Percentiles rank a stretch among this genome's conserved stretches.
Conservation (phyloP, 2,113 vertebrate genomes). For the Struthidea cinerea region DNA sequence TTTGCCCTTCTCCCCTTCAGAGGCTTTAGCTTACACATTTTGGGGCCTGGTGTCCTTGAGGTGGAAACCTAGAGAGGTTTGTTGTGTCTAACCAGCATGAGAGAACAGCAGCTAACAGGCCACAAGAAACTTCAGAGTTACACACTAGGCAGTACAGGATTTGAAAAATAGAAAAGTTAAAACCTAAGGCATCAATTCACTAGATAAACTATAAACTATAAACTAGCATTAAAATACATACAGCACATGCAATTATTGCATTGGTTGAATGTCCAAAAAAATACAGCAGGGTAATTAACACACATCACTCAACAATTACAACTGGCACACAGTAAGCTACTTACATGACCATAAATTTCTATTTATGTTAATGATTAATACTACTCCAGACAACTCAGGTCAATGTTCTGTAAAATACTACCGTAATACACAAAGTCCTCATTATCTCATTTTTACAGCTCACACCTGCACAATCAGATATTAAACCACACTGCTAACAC, state of each 20-base stretch:
- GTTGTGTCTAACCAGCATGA: no score
- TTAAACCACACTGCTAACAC: neutral
- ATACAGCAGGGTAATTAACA: neutral
- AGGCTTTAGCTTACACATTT: no score
- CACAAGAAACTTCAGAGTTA: no score
- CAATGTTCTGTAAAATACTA: neutral
- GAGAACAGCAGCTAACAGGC: no score
- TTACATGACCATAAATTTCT: neutral
- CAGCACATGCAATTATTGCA: neutral
- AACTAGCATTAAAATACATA: neutral
- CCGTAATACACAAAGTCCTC: neutral
- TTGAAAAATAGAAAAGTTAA: no score
- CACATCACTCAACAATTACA: neutral
- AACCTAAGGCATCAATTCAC: neutral
- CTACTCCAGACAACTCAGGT: neutral
- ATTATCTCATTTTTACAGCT: neutral
- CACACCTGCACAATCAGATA: neutral
- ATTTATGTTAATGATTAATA: neutral
- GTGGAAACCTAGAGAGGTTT: no score
- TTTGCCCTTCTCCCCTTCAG: no score
- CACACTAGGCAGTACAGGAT: no score
- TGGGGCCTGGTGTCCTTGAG: no score
- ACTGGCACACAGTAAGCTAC: neutral
- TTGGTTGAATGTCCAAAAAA: neutral
- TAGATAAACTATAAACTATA: neutral